Base-by-base conservation (phyloP, 2,888 invertebrate species). In the Latheticus oryzae region DNA sequence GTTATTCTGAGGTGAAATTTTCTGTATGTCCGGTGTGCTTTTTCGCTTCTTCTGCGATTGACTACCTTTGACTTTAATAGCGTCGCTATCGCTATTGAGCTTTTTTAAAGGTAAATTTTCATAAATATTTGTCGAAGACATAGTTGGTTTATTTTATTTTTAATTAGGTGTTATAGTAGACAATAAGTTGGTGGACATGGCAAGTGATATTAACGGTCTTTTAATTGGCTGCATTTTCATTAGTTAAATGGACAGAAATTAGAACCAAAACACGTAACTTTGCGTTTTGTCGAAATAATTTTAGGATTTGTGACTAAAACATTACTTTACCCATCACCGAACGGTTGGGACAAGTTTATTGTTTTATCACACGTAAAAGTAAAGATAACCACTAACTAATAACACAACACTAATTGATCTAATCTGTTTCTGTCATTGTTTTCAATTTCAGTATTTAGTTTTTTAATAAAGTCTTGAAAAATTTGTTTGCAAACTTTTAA, bases 61-160 rank as follows among this genome's bases (percentile, higher is more conserved):
- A 35, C 13, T 11, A 12, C 17, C 32, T 15, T 23, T 13, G 17
- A n/a, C 17, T 11, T 37, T 42, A 1, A 11, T 26, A n/a, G 42
- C 1, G 15, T 42, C 30, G 21, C 26, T 42, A 1, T 45, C 45
- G 19, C 30, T 11, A 12, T 65, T 67, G 28, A 74, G 60, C 9
- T 70, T 65, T 45, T 74, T 76, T 47, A 77, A 55, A 0, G 76
- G 76, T 11, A 78, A 62, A 59, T 75, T 76, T 50, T 78, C 77
- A 67, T 75, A 77, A 11, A 76, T 65, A 42, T 72, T 71, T 3
- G 64, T 61, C 30, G 71, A 69, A 58, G 74, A 72, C 65, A 72
- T 74, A 23, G 17, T 45, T 45, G 30, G 8, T 30, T 33, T 51
- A 28, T 45, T 35, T 45, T 9, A 45, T 42, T 23, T 40, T 24